Evolutionary conservation across 2,797 vertebrate species (phyloP).

Genomic region (Pangasius larnaudii): DNA sequence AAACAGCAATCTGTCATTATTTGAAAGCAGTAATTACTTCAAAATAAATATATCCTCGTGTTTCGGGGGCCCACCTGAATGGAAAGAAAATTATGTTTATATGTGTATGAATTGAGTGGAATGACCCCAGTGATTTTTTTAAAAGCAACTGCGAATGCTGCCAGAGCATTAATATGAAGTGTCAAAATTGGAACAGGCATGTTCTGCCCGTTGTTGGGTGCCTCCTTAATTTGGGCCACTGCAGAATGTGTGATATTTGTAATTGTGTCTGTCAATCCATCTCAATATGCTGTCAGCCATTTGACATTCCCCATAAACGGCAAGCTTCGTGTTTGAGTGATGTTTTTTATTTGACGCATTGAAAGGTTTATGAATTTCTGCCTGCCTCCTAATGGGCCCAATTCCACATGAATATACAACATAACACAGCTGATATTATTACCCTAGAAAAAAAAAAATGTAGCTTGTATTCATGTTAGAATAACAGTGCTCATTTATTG

Average conservation of each 20-base stretch:
- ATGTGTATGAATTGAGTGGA: slow-evolving; percentile 44
- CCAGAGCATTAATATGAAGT: slow-evolving; percentile 41
- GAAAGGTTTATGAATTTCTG: slow-evolving; percentile 49
- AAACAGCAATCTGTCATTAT: slow-evolving; percentile 42
- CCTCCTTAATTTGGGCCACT: slow-evolving; percentile 56
- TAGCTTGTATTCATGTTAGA: slow-evolving; percentile 5
- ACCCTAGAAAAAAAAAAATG: background rate
- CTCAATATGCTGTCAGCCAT: slow-evolving; percentile 43
- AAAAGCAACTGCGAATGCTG: slow-evolving; percentile 39
- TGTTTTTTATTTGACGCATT: slow-evolving; percentile 46
- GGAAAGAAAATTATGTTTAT: slow-evolving; percentile 47
- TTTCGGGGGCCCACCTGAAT: slow-evolving; percentile 33
- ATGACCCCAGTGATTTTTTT: slow-evolving; percentile 39
- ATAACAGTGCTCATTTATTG: slow-evolving; percentile 27
- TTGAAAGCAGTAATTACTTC: slow-evolving; percentile 52
- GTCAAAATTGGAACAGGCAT: slow-evolving; percentile 52
- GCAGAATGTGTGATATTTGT: slow-evolving; percentile 55
- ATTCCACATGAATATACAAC: slow-evolving; percentile 43
- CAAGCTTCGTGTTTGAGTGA: slow-evolving; percentile 38
- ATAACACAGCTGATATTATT: slow-evolving; percentile 21
- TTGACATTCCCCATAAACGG: slow-evolving; percentile 54
- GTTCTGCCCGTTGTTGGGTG: slow-evolving; percentile 47
- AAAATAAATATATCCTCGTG: slow-evolving; percentile 46
- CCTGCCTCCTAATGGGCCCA: slow-evolving; percentile 35
- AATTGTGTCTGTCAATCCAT: slow-evolving; percentile 63